A percentile compares a stretch with the other conserved stretches of the same genome.
phyloP scores from a whole-genome alignment of 2,888 invertebrate species.

The Plemyria rubiginata region DNA sequence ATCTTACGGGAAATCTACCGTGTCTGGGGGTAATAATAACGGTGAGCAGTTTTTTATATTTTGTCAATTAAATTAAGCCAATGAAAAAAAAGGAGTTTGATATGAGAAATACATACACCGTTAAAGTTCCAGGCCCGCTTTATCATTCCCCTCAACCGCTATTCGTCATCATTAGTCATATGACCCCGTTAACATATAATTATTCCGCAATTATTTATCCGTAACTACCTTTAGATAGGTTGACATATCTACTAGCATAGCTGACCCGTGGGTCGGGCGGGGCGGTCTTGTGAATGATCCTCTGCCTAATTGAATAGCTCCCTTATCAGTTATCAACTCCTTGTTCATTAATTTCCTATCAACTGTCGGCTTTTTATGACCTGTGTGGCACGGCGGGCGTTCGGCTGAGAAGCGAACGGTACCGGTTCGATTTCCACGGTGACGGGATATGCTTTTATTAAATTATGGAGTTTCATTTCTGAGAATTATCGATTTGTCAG shows the following conservation, averaged over 20 bases:
- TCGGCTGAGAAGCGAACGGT: background rate
- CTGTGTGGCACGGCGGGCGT: slow-evolving; percentile 4
- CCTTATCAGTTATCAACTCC: slow-evolving; percentile 68
- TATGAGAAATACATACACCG: slow-evolving; percentile 4
- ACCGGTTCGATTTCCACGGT: background rate
- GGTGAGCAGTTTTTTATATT: too few species aligned
- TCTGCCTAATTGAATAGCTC: slow-evolving; percentile 70
- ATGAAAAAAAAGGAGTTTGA: background rate
- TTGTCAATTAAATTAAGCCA: too few species aligned
- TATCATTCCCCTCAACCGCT: slow-evolving; percentile 16
- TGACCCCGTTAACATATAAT: slow-evolving; percentile 44
- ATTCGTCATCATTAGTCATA: slow-evolving; percentile 36
- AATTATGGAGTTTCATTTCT: too few species aligned
- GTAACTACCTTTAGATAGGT: slow-evolving; percentile 57
- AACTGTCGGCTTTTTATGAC: slow-evolving; percentile 60
- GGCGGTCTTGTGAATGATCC: slow-evolving; percentile 60
- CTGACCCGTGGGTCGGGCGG: slow-evolving; percentile 59
- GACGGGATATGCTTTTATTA: too few species aligned
- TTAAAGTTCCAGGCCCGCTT: slow-evolving; percentile 10
- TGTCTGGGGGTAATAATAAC: too few species aligned
- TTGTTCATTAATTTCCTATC: slow-evolving; percentile 74
- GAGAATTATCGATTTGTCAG: too few species aligned
- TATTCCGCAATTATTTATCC: slow-evolving; percentile 69
- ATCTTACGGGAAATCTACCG: too few species aligned
- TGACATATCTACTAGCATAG: slow-evolving; percentile 41